Base-by-base conservation (phyloP, 2,888 invertebrate genomes). In the Ceriagrion tenellum region DNA sequence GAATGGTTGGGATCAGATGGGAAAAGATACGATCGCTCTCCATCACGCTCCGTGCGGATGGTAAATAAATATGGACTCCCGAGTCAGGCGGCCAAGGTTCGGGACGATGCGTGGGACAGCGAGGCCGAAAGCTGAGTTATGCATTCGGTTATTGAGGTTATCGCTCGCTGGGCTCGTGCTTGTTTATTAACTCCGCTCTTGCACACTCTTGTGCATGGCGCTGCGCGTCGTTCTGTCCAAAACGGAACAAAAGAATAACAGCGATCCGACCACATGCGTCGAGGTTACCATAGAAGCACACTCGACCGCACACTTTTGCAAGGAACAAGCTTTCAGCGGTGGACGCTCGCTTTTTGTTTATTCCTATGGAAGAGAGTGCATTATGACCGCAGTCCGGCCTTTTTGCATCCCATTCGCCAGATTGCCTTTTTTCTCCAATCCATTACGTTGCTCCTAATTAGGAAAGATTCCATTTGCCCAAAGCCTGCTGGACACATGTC, bases 81-180 rank as follows among this genome's bases (percentile, higher is more conserved):
- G 69, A 20, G 59, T 20, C 69, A 26, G n/a, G n/a, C n/a, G 69
- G 26, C 20, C 59, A 26, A 8, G 47, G 69, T 69, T 69, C 26
- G 26, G 69, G 10, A 12, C 47, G 47, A 8, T 4, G 47, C 47
- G 47, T 47, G 47, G 47, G 47, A 47, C 47, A 8, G 69, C 69
- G 69, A n/a, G 26, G n/a, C 69, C n/a, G 69, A 69, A n/a, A 4
- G n/a, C 69, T 69, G 69, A 69, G 26, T 69, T 69, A 69, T 69
- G 69, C 69, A 69, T 69, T 69, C n/a, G 69, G 69, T 69, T 69
- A 69, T 69, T 69, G 69, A 69, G 69, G 69, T 69, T 69, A 69
- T 69, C 69, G 69, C 26, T 69, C 69, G 69, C 69, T 6, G n/a
- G 69, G n/a, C n/a, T 69, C 69, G 69, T 26, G 69, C 69, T 69